Percentiles rank a stretch among this genome's conserved stretches.
Conservation (phyloP, 2,113 vertebrate genomes). For the Cyanoderma ruficeps region DNA sequence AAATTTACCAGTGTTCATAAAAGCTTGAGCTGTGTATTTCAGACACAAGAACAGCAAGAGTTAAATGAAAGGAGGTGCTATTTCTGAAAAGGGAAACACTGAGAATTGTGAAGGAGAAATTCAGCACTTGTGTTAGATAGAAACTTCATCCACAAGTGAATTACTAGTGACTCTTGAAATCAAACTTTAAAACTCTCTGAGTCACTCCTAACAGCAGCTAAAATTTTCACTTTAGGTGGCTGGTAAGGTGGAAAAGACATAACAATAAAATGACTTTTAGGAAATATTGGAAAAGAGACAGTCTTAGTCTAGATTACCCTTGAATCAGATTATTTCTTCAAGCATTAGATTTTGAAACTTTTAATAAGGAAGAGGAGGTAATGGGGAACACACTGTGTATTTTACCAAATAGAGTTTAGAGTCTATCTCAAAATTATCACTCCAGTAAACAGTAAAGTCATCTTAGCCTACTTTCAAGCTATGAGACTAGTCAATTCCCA, state of each 20-base stretch:
- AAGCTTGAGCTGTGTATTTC: neutral
- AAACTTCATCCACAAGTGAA: neutral
- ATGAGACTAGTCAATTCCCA: neutral
- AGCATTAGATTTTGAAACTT: neutral
- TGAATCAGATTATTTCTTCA: neutral
- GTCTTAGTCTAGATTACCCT: neutral
- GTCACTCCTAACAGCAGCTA: neutral
- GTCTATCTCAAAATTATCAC: neutral
- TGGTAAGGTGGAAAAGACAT: neutral
- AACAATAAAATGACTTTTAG: neutral
- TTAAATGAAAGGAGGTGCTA: neutral
- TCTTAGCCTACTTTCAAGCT: neutral
- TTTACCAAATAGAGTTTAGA: neutral
- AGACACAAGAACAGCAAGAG: neutral
- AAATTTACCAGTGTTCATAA: neutral
- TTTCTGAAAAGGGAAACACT: neutral
- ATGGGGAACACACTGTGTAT: neutral
- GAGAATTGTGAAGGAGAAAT: neutral
- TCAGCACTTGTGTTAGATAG: neutral
- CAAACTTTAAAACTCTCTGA: neutral
- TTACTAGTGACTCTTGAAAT: neutral
- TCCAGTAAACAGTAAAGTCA: neutral
- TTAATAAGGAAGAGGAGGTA: neutral
- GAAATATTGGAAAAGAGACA: neutral
- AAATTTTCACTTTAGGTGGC: neutral